These are phyloP conservation scores for Valencia hispanica DNA, from an alignment of 2,797 vertebrate species.

Conservation along the genomic window DNA sequence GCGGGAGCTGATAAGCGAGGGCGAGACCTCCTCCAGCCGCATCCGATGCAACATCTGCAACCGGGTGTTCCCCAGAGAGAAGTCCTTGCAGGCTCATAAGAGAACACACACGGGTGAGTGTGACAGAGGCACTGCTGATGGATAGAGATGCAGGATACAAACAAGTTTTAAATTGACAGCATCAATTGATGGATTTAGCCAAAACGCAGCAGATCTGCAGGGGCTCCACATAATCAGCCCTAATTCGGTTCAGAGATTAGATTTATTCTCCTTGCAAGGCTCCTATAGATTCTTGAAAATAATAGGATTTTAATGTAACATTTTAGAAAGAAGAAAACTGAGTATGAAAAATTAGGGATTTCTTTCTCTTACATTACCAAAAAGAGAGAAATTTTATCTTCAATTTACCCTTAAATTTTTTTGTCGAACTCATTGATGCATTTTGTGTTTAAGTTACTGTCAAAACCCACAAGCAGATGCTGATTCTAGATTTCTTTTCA, in stretches of 20 bases:
- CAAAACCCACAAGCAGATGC: too few species aligned
- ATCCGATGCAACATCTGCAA: constrained; percentile 98
- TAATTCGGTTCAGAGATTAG: too few species aligned
- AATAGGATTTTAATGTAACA: too few species aligned
- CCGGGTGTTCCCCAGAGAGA: constrained; percentile 95
- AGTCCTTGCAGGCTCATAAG: constrained; percentile 97
- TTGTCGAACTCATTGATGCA: neutral
- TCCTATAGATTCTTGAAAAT: too few species aligned
- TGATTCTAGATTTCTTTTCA: too few species aligned
- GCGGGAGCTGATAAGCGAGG: constrained; percentile 93
- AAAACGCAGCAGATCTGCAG: too few species aligned
- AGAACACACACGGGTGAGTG: constrained; percentile 94
- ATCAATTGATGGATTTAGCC: neutral
- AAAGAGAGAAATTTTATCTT: neutral
- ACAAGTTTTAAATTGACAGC: neutral
- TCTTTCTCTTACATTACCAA: neutral
- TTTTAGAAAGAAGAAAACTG: too few species aligned
- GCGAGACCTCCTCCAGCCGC: constrained; percentile 93
- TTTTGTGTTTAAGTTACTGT: too few species aligned
- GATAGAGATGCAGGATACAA: neutral
- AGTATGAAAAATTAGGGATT: neutral
- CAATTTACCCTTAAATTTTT: too few species aligned
- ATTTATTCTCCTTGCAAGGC: too few species aligned
- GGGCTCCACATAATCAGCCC: too few species aligned
- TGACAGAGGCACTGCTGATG: too few species aligned